phyloP scores from a whole-genome alignment of 2,113 vertebrate species.

The Pseudorhombus dupliciocellatus region DNA sequence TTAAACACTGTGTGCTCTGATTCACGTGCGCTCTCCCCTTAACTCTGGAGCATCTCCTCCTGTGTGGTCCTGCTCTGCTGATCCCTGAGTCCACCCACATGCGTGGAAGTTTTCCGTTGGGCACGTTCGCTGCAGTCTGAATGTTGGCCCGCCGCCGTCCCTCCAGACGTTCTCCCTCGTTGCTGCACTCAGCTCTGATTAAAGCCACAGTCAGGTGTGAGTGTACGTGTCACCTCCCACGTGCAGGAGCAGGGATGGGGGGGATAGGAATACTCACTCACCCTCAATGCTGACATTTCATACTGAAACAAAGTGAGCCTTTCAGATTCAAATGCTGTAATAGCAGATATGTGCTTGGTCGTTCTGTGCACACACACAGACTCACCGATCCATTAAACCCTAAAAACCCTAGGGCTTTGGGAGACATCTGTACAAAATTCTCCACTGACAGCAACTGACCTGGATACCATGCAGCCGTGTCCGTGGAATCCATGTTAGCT shows the following conservation, averaged over 20 bases:
- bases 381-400: not conserved
- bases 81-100: slow-evolving; percentile 39
- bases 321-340: slow-evolving; percentile 37
- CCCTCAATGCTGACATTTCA: slow-evolving; percentile 50
- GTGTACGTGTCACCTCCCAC: slow-evolving; percentile 46
- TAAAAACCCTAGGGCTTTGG: not conserved
- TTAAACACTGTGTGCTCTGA: not conserved
- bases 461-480: not conserved
- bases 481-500: not conserved
- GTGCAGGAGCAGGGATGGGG: slow-evolving; percentile 28
- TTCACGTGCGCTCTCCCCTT: slow-evolving; percentile 1
- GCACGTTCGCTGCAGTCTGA: slow-evolving; percentile 36
- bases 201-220: slow-evolving; percentile 44
- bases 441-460: not conserved
- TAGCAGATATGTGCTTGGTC: slow-evolving; percentile 2
- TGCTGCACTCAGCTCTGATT: slow-evolving; percentile 52
- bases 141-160: slow-evolving; percentile 30
- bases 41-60: slow-evolving; percentile 2
- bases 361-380: not conserved
- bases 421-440: not conserved
- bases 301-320: slow-evolving; percentile 18
- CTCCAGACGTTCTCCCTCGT: slow-evolving; percentile 25
- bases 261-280: slow-evolving; percentile 52
- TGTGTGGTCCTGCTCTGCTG: slow-evolving; percentile 18
- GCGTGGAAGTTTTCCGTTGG: slow-evolving; percentile 35